Percentiles rank a stretch among this genome's conserved stretches.
These are phyloP conservation scores for Eupeodes luniger DNA, from an alignment of 2,888 invertebrate species.

Conservation along the genomic window DNA sequence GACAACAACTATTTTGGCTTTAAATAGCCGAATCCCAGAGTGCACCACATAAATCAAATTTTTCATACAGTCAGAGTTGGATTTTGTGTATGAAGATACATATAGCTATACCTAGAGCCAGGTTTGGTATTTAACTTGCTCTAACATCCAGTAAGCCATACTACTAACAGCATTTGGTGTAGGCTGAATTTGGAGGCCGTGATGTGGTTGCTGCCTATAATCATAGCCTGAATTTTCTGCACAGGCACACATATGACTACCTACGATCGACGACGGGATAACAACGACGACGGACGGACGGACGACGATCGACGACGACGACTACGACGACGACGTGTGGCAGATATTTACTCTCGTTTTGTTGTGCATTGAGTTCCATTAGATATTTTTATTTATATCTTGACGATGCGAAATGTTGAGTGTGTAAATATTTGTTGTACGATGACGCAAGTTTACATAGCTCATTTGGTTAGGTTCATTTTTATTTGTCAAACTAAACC, in stretches of 20 bases:
- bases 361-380: constrained; percentile 56
- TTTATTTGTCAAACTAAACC: background rate
- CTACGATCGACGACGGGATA: background rate
- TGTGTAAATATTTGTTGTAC: constrained; percentile 10
- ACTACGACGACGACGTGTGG: constrained; percentile 27
- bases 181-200: constrained; percentile 71
- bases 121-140: constrained; percentile 33
- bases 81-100: background rate
- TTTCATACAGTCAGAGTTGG: constrained; percentile 27
- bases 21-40: constrained; percentile 68
- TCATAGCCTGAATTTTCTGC: too few species aligned
- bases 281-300: background rate
- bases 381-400: constrained; percentile 50
- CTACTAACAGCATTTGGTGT: constrained; percentile 39
- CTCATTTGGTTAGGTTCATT: background rate
- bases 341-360: constrained; percentile 29
- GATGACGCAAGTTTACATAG: constrained; percentile 48
- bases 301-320: constrained; percentile 14
- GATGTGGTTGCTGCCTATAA: background rate
- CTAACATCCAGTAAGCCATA: background rate
- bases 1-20: constrained; percentile 20
- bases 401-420: constrained; percentile 18
- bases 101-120: constrained; percentile 11
- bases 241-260: constrained; percentile 10
- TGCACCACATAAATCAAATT: constrained; percentile 72